phyloP scores from a whole-genome alignment of 2,113 vertebrate genomes.

The Amphiprion ocellaris region DNA sequence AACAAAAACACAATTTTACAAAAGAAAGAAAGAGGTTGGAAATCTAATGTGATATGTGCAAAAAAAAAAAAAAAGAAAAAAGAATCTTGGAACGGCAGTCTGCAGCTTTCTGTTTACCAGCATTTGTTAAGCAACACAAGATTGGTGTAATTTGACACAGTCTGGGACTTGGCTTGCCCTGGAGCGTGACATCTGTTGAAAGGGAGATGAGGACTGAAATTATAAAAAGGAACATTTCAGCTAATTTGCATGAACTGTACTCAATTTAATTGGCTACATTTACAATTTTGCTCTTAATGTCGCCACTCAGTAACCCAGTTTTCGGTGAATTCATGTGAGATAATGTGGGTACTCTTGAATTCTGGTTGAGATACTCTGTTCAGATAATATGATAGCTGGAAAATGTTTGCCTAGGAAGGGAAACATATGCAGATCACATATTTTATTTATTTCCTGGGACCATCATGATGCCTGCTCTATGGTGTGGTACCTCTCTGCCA shows the following conservation, averaged over 20 bases:
- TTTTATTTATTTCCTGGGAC: not conserved
- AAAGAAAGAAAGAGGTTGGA: not conserved
- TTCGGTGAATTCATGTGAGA: slow-evolving; percentile 20
- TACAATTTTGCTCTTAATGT: slow-evolving; percentile 13
- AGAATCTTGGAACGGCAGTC: not conserved
- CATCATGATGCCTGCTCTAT: not conserved
- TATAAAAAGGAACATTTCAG: slow-evolving; percentile 41
- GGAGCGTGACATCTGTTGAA: slow-evolving; percentile 56
- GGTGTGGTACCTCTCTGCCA: slow-evolving; percentile 1
- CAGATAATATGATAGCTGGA: not conserved
- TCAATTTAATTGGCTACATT: slow-evolving; percentile 36
- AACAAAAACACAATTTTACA: slow-evolving; percentile 41
- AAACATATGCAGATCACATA: not conserved
- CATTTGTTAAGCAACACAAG: slow-evolving; percentile 36
- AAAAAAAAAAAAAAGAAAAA: not conserved
- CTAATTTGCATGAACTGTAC: slow-evolving; percentile 41
- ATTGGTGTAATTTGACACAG: slow-evolving; percentile 51
- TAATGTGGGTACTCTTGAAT: slow-evolving; percentile 10
- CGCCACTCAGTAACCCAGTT: not conserved
- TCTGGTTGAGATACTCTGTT: not conserved
- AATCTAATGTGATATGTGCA: not conserved
- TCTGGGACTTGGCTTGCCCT: slow-evolving; percentile 39
- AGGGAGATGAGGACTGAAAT: slow-evolving; percentile 33
- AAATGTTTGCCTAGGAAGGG: not conserved
- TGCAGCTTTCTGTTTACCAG: slow-evolving; percentile 37